A percentile compares a stretch with the other conserved stretches of the same genome.
Evolutionary conservation across 2,888 invertebrate species (phyloP).

Genomic region (Pheosia gnoma): DNA sequence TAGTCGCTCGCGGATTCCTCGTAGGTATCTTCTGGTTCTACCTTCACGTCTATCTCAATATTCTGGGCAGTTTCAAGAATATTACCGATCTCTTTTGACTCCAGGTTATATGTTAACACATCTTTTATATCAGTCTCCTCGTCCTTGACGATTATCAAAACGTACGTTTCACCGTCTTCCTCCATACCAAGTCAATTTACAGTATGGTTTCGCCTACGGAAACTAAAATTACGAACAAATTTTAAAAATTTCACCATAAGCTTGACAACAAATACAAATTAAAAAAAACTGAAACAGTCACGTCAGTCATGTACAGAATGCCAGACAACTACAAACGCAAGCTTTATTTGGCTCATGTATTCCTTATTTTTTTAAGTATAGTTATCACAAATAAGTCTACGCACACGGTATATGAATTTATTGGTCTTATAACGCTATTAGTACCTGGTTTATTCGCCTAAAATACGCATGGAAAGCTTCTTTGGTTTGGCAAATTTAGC

Average conservation of each 20-base stretch:
- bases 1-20: neutral
- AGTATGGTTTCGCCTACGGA: too few species aligned
- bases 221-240: too few species aligned
- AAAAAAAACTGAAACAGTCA: neutral
- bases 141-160: slow-evolving; percentile 52
- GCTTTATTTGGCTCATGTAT: too few species aligned
- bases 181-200: slow-evolving; percentile 29
- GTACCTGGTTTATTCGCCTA: too few species aligned
- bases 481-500: too few species aligned
- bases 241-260: neutral
- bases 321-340: neutral
- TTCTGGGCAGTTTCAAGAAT: neutral
- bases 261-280: neutral
- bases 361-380: too few species aligned
- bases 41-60: neutral
- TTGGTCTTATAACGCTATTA: too few species aligned
- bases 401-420: too few species aligned
- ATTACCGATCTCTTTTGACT: neutral
- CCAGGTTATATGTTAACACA: neutral
- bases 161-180: slow-evolving; percentile 45
- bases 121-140: slow-evolving; percentile 16
- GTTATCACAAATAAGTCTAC: too few species aligned
- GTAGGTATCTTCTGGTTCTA: neutral
- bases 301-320: neutral
- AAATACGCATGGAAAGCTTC: too few species aligned